These are phyloP conservation scores for Pandemis corylana DNA, from an alignment of 2,888 invertebrate species.

Conservation along the genomic window DNA sequence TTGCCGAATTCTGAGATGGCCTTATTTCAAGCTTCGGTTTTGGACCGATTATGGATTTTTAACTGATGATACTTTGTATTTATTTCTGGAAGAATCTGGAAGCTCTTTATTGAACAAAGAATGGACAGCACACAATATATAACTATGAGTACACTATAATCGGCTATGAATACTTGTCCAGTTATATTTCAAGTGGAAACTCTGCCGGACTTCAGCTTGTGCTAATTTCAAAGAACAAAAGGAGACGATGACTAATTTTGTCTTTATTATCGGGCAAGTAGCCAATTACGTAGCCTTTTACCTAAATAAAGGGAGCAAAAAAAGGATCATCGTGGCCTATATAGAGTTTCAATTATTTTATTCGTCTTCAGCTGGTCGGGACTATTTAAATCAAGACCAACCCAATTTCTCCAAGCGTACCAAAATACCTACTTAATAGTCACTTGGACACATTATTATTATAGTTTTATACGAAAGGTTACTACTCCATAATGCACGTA, in stretches of 20 bases:
- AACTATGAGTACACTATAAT: background rate
- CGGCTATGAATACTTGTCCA: background rate
- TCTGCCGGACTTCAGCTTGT: constrained; percentile 2
- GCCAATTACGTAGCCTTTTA: constrained; percentile 54
- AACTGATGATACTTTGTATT: background rate
- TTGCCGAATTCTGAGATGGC: background rate
- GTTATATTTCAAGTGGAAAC: constrained; percentile 4
- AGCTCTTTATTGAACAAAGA: background rate
- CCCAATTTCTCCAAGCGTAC: background rate
- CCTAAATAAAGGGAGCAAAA: constrained; percentile 41
- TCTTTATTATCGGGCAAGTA: constrained; percentile 50
- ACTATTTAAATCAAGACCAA: background rate
- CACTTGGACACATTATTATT: background rate
- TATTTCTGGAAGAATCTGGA: background rate
- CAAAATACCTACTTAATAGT: background rate
- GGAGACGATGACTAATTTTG: constrained; percentile 60
- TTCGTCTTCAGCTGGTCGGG: background rate
- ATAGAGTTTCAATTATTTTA: background rate
- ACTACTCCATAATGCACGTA: constrained; percentile 20
- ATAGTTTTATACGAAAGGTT: constrained; percentile 4
- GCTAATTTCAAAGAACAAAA: constrained; percentile 58
- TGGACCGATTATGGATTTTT: no score
- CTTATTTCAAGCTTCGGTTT: background rate
- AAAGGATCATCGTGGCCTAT: constrained; percentile 17
- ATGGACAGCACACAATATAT: background rate